Conservation (phyloP, 2,797 vertebrate species). For the Parotocinclus haroldoi region DNA sequence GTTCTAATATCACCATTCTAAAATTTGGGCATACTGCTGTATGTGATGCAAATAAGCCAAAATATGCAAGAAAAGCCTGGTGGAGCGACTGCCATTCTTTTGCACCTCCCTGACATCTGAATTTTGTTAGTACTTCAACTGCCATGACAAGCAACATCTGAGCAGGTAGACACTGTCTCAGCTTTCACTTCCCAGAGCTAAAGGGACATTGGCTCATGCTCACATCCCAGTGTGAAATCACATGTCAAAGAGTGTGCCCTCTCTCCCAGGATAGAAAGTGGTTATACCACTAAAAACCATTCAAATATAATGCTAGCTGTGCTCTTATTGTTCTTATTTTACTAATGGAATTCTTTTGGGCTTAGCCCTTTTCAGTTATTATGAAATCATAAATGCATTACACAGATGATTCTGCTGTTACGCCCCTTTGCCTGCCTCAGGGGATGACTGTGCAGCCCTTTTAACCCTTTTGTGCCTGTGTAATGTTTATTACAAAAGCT, state of each 20-base stretch:
- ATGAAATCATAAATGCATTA: slow-evolving; percentile 21
- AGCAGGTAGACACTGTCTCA: slow-evolving; percentile 31
- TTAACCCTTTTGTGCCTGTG: slow-evolving; percentile 44
- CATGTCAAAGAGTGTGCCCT: slow-evolving; percentile 4
- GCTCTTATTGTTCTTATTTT: neutral
- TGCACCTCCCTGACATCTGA: too few relatives aligned
- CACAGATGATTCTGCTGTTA: slow-evolving; percentile 23
- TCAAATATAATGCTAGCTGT: neutral
- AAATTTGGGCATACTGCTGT: too few relatives aligned
- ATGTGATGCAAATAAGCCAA: too few relatives aligned
- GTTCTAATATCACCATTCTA: too few relatives aligned
- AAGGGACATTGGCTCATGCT: slow-evolving; percentile 31
- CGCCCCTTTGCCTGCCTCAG: slow-evolving; percentile 9
- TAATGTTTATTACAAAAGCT: slow-evolving; percentile 57
- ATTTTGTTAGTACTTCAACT: slow-evolving; percentile 17
- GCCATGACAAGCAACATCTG: slow-evolving; percentile 23
- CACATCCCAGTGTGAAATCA: slow-evolving; percentile 8
- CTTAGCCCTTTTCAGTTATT: slow-evolving; percentile 1
- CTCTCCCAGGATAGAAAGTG: slow-evolving; percentile 7
- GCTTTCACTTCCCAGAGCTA: slow-evolving; percentile 47
- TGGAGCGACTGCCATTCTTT: too few relatives aligned
- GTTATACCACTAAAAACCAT: neutral
- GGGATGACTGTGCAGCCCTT: slow-evolving; percentile 22
- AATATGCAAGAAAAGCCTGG: too few relatives aligned
- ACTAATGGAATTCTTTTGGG: neutral